A percentile compares a stretch with the other conserved stretches of the same genome.
Conservation (phyloP, 2,797 vertebrate genomes). For the Philypnodon macrostomus region DNA sequence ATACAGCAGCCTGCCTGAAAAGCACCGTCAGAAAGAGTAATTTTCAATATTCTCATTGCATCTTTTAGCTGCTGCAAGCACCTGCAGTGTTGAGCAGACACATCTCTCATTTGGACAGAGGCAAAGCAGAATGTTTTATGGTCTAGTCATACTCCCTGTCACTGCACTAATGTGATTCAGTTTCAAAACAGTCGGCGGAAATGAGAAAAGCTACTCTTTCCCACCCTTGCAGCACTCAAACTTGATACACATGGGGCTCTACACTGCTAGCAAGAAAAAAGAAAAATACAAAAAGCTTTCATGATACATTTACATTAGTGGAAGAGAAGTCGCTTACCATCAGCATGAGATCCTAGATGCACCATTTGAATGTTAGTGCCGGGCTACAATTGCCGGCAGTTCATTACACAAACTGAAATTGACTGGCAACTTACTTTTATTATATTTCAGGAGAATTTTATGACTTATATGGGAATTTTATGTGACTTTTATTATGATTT, state of each 20-base stretch:
- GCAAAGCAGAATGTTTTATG: slow-evolving; percentile 68
- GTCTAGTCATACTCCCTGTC: slow-evolving; percentile 63
- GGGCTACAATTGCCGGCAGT: slow-evolving; percentile 54
- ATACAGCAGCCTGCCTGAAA: slow-evolving; percentile 29
- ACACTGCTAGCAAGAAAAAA: slow-evolving; percentile 40
- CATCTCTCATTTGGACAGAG: slow-evolving; percentile 72
- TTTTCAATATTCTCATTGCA: slow-evolving; percentile 66
- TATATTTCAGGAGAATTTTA: no score
- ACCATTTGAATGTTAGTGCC: slow-evolving; percentile 60
- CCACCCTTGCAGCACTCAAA: slow-evolving; percentile 63
- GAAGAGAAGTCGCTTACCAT: slow-evolving; percentile 56
- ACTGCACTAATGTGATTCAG: slow-evolving; percentile 72
- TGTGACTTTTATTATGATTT: no score
- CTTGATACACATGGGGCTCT: slow-evolving; percentile 63
- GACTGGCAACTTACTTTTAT: no score
- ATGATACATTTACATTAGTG: slow-evolving; percentile 65
- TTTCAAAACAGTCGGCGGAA: slow-evolving; percentile 71
- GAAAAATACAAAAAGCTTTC: slow-evolving; percentile 50
- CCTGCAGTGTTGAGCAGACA: slow-evolving; percentile 64
- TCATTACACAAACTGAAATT: slow-evolving; percentile 63
- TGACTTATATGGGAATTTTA: no score
- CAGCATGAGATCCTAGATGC: slow-evolving; percentile 54
- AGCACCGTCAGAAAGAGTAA: slow-evolving; percentile 47
- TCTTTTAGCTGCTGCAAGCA: slow-evolving; percentile 62
- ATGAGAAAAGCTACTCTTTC: slow-evolving; percentile 69